phyloP scores from a whole-genome alignment of 2,113 vertebrate species.

The Archilochus colubris region DNA sequence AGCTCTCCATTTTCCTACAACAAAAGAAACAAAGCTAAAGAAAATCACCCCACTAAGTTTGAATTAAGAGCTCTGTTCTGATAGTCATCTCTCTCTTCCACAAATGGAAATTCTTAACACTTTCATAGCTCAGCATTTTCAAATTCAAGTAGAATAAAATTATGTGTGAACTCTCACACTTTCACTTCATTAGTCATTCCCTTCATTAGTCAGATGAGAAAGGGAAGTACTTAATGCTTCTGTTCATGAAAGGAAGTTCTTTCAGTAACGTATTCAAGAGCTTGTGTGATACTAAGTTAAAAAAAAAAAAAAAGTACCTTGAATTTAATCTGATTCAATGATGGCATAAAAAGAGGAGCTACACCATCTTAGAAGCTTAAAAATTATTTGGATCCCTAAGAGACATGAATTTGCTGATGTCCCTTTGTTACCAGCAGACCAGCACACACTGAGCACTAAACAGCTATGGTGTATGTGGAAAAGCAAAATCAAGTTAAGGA shows the following conservation, averaged over 20 bases:
- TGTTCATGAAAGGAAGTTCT: not conserved
- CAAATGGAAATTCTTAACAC: not conserved
- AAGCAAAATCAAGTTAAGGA: not conserved
- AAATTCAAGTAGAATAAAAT: conserved; percentile 9
- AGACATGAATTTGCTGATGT: not conserved
- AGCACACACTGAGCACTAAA: not conserved
- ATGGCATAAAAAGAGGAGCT: not conserved
- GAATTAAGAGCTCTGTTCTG: not conserved
- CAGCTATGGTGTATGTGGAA: accelerated
- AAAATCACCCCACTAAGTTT: not conserved
- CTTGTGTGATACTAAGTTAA: not conserved
- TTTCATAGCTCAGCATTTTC: not conserved
- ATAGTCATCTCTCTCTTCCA: not conserved
- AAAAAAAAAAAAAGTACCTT: not conserved
- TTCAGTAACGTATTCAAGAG: not conserved
- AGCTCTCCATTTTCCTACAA: not conserved
- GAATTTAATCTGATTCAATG: not conserved
- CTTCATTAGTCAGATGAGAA: conserved; percentile 21
- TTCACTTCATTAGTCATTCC: not conserved
- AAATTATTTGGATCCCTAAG: not conserved
- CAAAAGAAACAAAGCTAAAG: not conserved
- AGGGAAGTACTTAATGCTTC: not conserved
- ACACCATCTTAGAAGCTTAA: not conserved
- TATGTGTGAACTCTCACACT: not conserved
- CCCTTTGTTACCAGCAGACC: not conserved